These are phyloP conservation scores for Spondyliosoma cantharus DNA, from an alignment of 2,797 vertebrate species.

Conservation along the genomic window DNA sequence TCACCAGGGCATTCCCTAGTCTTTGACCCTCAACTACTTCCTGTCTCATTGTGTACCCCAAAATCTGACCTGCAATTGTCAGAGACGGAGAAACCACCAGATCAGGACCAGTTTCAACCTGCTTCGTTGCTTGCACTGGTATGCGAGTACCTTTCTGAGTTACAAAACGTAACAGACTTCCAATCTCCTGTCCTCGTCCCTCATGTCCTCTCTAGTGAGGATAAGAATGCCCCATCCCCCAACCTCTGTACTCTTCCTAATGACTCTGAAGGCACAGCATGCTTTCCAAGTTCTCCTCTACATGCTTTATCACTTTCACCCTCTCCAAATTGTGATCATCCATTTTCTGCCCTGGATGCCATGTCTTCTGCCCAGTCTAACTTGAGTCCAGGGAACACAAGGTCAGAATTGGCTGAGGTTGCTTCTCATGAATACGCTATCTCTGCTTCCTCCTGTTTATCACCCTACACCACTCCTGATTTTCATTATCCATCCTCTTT, in stretches of 20 bases:
- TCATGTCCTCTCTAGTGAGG: background rate
- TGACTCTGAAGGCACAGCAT: slow-evolving; percentile 5
- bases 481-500: background rate
- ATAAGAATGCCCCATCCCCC: background rate
- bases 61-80: slow-evolving; percentile 5
- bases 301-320: background rate
- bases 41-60: background rate
- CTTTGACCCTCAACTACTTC: background rate
- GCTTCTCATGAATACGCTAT: background rate
- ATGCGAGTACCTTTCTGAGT: background rate
- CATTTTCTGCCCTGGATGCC: background rate
- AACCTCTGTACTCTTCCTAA: background rate
- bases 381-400: slow-evolving; percentile 1
- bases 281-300: background rate
- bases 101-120: background rate
- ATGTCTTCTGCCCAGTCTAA: background rate
- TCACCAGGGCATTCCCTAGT: background rate
- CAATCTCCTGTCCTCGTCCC: background rate
- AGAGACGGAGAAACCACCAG: background rate
- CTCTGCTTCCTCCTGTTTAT: background rate
- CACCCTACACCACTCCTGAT: background rate
- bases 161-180: background rate
- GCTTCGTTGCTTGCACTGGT: background rate
- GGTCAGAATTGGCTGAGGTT: background rate
- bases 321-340: background rate